Conservation (phyloP, 1,140 invertebrate species). For the Dendrolimus kikuchii region DNA sequence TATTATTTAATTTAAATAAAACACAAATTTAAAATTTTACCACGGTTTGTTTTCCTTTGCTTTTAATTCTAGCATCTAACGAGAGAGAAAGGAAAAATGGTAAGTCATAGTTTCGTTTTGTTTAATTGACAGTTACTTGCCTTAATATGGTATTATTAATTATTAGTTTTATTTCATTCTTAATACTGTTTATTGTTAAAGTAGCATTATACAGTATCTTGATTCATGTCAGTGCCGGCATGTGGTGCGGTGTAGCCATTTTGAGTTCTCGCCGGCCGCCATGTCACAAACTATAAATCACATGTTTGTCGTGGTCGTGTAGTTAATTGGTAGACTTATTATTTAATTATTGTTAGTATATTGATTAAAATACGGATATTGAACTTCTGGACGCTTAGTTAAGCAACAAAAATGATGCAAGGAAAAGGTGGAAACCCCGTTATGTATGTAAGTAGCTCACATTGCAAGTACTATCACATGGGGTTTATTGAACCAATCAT, state of each 20-base stretch:
- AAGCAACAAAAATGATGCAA: not conserved
- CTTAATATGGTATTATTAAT: not conserved
- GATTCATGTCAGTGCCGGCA: slow-evolving; percentile 7
- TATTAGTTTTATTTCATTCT: not conserved
- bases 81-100: slow-evolving; percentile 1
- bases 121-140: not conserved
- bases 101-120: not conserved
- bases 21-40: no score
- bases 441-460: slow-evolving; percentile 5
- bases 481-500: not conserved
- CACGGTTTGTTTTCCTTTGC: no score
- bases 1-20: no score
- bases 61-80: no score
- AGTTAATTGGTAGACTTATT: slow-evolving; percentile 1
- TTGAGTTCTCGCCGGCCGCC: slow-evolving; percentile 51
- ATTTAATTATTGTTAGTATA: not conserved
- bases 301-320: slow-evolving; percentile 23
- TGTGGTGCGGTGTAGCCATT: slow-evolving; percentile 54
- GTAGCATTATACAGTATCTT: no score
- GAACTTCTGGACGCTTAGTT: not conserved
- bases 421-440: not conserved
- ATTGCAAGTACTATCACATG: not conserved
- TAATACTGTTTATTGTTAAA: not conserved
- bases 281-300: slow-evolving; percentile 50
- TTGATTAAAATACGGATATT: not conserved